phyloP scores from a whole-genome alignment of 1,140 invertebrate genomes.

The Alviniconcha marisindica region DNA sequence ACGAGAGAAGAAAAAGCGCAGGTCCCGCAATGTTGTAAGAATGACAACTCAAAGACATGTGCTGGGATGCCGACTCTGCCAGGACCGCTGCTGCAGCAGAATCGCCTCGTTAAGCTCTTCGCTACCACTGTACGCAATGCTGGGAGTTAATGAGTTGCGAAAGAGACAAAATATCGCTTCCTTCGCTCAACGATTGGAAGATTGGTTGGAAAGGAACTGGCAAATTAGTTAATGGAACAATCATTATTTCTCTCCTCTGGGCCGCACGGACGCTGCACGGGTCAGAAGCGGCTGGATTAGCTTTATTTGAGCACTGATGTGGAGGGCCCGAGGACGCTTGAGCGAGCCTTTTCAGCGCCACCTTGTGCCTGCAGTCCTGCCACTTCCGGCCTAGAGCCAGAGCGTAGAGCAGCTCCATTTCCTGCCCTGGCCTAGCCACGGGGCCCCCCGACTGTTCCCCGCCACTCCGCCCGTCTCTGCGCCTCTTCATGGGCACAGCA shows the following conservation, averaged over 20 bases:
- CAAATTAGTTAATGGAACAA: constrained; percentile 44
- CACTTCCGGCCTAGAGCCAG: constrained; percentile 22
- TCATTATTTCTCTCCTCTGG: constrained; percentile 41
- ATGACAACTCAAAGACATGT: too few species aligned
- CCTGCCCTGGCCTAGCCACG: background rate
- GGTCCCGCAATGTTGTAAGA: too few species aligned
- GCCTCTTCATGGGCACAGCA: constrained; percentile 3
- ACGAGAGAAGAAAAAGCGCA: too few species aligned
- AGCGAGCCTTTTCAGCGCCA: constrained; percentile 39
- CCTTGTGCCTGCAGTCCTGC: constrained; percentile 16
- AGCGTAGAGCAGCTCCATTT: constrained; percentile 27
- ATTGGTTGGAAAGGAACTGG: constrained; percentile 10
- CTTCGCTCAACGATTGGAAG: constrained; percentile 17
- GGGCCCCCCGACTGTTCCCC: background rate
- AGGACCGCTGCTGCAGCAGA: too few species aligned
- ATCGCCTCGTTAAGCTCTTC: background rate
- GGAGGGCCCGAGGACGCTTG: constrained; percentile 34
- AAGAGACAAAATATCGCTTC: constrained; percentile 38
- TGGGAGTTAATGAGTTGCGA: constrained; percentile 37
- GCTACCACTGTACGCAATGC: background rate
- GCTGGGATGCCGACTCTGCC: too few species aligned
- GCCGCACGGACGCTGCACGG: background rate
- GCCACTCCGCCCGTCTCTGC: background rate
- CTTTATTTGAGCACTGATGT: constrained; percentile 30
- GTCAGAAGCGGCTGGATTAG: constrained; percentile 21